Base-by-base conservation (phyloP, 2,888 invertebrate species). In the Rotaria socialis region DNA sequence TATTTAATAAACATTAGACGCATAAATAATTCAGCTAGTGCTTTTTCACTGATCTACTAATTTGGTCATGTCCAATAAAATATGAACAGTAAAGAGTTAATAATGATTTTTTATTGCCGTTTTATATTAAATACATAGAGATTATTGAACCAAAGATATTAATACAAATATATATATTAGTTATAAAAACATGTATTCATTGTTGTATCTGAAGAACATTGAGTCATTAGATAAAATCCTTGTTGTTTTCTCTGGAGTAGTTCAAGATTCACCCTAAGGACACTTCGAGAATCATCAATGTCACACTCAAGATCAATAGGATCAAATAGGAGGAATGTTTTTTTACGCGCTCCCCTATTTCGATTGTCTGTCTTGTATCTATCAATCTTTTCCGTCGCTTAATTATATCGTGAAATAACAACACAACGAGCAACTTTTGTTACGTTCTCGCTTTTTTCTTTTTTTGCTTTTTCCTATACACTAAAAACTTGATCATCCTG, bases 401-500 rank as follows among this genome's bases (percentile, higher is more conserved):
- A 67, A 27, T 67, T 67, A 35, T 14, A 5, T 5, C 35, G 35
- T 67, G 35, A 67, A 67, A 67, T 67, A 67, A 19, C 27, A 67
- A 67, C 14, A 67, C 35, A 67, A 67, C 27, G 67, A 41, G 67
- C 19, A 67, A 67, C 35, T 67, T 16, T 6, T 35, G 67, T 67
- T 67, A 67, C 67, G 7, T 41, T 67, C 27, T 27, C 35, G 35
- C 16, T 14, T 67, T 19, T 35, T 35, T 6, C 14, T 67, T 67
- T 14, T 67, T 19, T 35, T 67, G 6, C 14, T 67, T 67, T 67
- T 19, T 67, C 35, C 67, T 67, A 67, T 67, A 67, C 35, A 67
- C 67, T 67, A 67, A 11, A 67, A 67, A 67, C 35, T 67, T 67
- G 67, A 67, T 67, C 67, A 67, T 35, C 67, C 67, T 67, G 67